Conservation (phyloP, 2,797 vertebrate species). For the Octomys mimax region DNA sequence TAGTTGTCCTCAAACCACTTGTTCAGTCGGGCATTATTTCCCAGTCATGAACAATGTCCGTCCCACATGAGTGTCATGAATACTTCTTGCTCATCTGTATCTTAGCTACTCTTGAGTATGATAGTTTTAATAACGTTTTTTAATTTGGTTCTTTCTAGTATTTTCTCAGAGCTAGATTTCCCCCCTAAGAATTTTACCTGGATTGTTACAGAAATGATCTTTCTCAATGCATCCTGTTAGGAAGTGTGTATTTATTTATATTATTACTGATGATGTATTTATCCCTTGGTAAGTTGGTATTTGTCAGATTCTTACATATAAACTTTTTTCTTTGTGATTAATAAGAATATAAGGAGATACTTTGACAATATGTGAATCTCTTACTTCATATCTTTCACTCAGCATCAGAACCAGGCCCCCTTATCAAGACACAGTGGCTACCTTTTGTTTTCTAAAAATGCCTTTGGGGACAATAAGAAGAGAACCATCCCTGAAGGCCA, state of each 20-base stretch:
- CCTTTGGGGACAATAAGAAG: background rate
- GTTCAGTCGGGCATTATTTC: background rate
- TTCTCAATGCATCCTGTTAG: background rate
- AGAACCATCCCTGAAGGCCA: background rate
- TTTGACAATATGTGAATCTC: background rate
- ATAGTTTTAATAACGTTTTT: background rate
- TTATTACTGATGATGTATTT: background rate
- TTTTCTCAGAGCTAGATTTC: background rate
- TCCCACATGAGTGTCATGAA: background rate
- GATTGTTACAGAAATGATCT: background rate
- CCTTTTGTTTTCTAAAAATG: background rate
- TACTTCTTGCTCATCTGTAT: background rate
- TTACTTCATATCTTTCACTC: background rate
- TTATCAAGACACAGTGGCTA: background rate
- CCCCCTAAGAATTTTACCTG: background rate
- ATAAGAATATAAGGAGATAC: background rate
- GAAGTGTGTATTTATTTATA: background rate
- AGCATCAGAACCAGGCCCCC: background rate
- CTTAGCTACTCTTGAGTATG: background rate
- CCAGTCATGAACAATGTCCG: background rate
- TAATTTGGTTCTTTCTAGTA: background rate
- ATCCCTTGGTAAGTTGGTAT: background rate
- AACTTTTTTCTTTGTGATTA: background rate
- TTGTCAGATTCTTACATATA: background rate
- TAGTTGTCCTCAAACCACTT: background rate